These are phyloP conservation scores for Pyxicephalus adspersus DNA, from an alignment of 2,113 vertebrate genomes.

Conservation along the genomic window DNA sequence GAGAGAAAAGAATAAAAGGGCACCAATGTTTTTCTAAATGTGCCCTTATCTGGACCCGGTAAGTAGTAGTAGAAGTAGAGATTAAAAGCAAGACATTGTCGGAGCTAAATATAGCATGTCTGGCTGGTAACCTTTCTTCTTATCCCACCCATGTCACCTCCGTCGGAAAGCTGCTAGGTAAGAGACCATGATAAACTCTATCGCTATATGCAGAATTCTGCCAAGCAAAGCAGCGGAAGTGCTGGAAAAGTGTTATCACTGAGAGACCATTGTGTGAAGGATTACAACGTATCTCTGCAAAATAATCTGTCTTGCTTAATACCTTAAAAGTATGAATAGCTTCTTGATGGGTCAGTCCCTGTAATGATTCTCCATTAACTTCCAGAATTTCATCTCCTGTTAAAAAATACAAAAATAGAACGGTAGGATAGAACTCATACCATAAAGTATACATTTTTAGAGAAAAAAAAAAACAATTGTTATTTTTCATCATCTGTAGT, in stretches of 20 bases:
- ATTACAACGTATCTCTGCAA: not conserved
- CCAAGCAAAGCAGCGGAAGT: not conserved
- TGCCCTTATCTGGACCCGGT: not conserved
- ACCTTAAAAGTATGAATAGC: conserved; percentile 98
- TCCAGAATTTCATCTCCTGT: conserved; percentile 94
- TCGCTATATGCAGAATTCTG: not conserved
- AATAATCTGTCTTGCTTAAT: conserved; percentile 17
- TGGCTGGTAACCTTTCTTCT: conserved; percentile 1
- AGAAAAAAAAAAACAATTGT: no score
- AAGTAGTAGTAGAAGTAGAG: not conserved
- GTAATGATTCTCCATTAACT: conserved; percentile 94
- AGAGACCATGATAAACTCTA: not conserved
- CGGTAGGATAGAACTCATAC: no score
- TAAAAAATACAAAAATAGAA: conserved; percentile 52
- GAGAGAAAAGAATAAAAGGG: not conserved
- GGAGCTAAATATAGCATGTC: not conserved
- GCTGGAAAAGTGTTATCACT: not conserved
- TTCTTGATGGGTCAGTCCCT: conserved; percentile 93
- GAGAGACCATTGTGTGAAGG: not conserved
- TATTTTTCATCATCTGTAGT: no score
- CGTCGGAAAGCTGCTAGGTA: not conserved
- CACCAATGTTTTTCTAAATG: not conserved
- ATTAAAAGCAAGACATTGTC: not conserved
- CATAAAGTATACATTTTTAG: no score
- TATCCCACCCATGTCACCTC: not conserved